phyloP scores from a whole-genome alignment of 2,888 invertebrate species.

The Microdon myrmicae region DNA sequence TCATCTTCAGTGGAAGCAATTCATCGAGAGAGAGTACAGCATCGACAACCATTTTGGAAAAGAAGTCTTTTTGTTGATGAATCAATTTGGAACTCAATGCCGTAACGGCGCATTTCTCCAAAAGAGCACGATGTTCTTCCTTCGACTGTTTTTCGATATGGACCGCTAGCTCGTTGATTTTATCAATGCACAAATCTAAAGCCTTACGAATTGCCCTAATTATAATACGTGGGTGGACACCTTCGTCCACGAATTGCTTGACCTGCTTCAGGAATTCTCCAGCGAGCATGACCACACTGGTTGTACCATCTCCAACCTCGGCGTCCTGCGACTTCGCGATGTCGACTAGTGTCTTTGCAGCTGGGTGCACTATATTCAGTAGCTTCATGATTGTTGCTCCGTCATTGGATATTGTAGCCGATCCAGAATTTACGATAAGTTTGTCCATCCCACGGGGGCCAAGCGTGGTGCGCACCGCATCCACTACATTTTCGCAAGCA shows the following conservation, averaged over 20 bases:
- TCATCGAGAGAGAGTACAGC: slow-evolving; percentile 92
- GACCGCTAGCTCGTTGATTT: slow-evolving; percentile 85
- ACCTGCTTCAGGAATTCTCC: slow-evolving; percentile 95
- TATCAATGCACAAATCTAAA: slow-evolving; percentile 81
- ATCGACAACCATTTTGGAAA: slow-evolving; percentile 97
- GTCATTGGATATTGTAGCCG: slow-evolving; percentile 98
- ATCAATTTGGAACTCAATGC: slow-evolving; percentile 98
- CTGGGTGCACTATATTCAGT: slow-evolving; percentile 97
- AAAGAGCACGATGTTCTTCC: slow-evolving; percentile 66
- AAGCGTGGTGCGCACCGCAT: slow-evolving; percentile 94
- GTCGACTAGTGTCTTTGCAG: slow-evolving; percentile 96
- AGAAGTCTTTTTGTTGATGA: slow-evolving; percentile 94
- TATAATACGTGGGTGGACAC: slow-evolving; percentile 91
- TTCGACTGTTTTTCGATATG: slow-evolving; percentile 77
- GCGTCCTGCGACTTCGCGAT: slow-evolving; percentile 99
- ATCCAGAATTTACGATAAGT: slow-evolving; percentile 91
- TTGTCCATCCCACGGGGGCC: slow-evolving; percentile 99
- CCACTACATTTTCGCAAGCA: slow-evolving; percentile 94
- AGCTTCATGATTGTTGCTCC: slow-evolving; percentile 99
- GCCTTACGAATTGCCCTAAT: slow-evolving; percentile 90
- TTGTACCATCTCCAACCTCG: slow-evolving; percentile 99
- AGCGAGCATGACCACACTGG: slow-evolving; percentile 94
- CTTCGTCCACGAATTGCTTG: slow-evolving; percentile 96
- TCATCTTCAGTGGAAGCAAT: slow-evolving; percentile 95
- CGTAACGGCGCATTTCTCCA: slow-evolving; percentile 93